Evolutionary conservation across 2,797 vertebrate genomes (phyloP), one percentile per base, ranked within the genome.

Genomic region (Ficedula albicollis): DNA sequence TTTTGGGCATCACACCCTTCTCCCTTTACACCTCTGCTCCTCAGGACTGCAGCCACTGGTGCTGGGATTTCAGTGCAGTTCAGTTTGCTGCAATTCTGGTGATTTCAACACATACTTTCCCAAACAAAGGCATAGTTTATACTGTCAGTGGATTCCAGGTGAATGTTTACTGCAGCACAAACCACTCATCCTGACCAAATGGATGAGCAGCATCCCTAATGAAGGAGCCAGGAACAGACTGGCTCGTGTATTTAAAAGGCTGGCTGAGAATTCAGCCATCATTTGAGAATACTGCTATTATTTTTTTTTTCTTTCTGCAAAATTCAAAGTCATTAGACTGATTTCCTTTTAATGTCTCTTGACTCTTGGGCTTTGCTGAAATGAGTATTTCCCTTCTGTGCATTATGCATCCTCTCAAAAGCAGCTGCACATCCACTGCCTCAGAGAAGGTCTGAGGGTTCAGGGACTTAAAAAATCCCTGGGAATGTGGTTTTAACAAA

Each of bases 311-410:
- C 58, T 49, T 78, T 81, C 74, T 82, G 36, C 54, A 79, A 73
- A 85, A 83, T 62, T 70, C 77, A 13, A 81, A 80, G 30, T 51
- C 51, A 32, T 86, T 96, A 95, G 82, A 69, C 38, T 66, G 32
- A 83, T 95, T 90, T 74, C 81, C 30, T 75, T 93, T 69, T 89
- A 72, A 87, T 17, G 48, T 29, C 44, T 75, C 51, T 67, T 73
- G 48, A 93, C 80, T 91, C 62, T 5, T 22, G 36, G 20, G 56
- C 73, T 84, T 96, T 79, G 72, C 63, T 79, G 84, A 94, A 94
- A 87, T n/a, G 46, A 82, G 1, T 36, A 63, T 77, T 84, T 76
- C 52, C 43, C 46, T 74, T 36, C 85, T 59, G 59, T 69, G 52
- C 59, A 39, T 19, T 16, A 25, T 14, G 23, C 25, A 32, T 46